These are phyloP conservation scores for Grammomys dolichurus DNA, from an alignment of 2,113 vertebrate species.

Conservation along the genomic window DNA sequence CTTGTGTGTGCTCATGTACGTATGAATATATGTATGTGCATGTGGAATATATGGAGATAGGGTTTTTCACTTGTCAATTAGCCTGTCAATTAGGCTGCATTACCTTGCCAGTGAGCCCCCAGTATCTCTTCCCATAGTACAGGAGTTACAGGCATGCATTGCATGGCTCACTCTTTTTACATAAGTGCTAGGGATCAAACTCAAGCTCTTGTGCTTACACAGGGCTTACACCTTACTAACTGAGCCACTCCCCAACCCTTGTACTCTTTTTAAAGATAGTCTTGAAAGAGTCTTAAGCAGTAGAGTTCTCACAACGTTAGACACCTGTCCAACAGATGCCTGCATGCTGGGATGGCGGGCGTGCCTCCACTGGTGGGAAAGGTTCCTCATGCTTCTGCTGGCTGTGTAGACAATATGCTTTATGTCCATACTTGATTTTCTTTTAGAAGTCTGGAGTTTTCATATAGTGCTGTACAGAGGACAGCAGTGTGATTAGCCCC, in stretches of 20 bases:
- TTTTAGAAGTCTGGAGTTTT: background rate
- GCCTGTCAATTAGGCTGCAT: background rate
- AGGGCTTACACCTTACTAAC: background rate
- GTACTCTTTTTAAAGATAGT: background rate
- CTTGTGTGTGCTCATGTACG: background rate
- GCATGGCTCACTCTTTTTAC: background rate
- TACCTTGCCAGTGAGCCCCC: background rate
- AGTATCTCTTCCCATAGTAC: too few relatives aligned
- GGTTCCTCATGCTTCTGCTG: too few relatives aligned
- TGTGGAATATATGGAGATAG: background rate
- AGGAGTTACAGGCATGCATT: background rate
- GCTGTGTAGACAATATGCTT: background rate
- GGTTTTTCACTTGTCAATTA: background rate
- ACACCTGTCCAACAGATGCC: background rate
- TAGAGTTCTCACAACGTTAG: background rate
- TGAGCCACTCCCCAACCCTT: background rate
- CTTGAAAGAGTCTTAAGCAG: background rate
- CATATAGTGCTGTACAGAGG: fast-evolving
- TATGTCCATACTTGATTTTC: background rate
- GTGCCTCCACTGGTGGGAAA: background rate
- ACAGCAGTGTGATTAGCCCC: background rate
- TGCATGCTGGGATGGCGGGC: fast-evolving
- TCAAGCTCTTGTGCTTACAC: background rate
- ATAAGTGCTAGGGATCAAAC: background rate
- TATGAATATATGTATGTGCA: background rate